phyloP scores from a whole-genome alignment of 2,797 vertebrate genomes.

The Enteromius trimaculatus region DNA sequence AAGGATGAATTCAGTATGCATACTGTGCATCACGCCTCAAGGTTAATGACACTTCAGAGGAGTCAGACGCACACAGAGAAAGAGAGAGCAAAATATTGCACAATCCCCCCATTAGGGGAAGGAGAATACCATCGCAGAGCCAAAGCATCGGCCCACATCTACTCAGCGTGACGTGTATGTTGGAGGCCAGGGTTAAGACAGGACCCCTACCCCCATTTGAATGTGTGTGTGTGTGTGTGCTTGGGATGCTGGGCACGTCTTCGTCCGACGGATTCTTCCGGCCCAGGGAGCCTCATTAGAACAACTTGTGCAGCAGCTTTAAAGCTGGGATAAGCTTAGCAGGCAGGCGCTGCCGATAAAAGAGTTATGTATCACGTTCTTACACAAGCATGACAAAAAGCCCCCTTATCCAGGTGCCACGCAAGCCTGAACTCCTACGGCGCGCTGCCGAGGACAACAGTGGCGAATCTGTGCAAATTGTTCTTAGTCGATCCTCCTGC shows the following conservation, averaged over 20 bases:
- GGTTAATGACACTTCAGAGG: constrained; percentile 57
- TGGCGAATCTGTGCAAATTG: constrained; percentile 47
- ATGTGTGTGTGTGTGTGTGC: constrained; percentile 48
- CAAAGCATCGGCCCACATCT: constrained; percentile 45
- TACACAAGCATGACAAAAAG: constrained; percentile 63
- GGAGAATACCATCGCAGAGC: constrained; percentile 37
- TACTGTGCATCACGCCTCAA: constrained; percentile 53
- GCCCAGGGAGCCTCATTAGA: constrained; percentile 82
- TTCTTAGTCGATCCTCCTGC: constrained; percentile 40
- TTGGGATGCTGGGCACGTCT: constrained; percentile 78
- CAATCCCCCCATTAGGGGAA: constrained; percentile 21
- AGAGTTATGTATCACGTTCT: constrained; percentile 62
- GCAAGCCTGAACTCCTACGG: constrained; percentile 56
- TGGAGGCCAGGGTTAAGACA: constrained; percentile 55
- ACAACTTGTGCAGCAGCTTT: constrained; percentile 73
- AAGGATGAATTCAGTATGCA: constrained; percentile 32
- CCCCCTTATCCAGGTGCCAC: constrained; percentile 65
- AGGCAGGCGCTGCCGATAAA: constrained; percentile 65
- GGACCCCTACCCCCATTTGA: constrained; percentile 42
- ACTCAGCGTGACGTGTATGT: constrained; percentile 46
- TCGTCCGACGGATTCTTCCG: constrained; percentile 69
- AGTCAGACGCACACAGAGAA: constrained; percentile 16
- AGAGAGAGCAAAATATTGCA: constrained; percentile 13
- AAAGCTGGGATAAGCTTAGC: constrained; percentile 74
- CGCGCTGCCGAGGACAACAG: constrained; percentile 38